Conservation (phyloP, 2,113 vertebrate genomes). For the Phylloscopus whistleri region DNA sequence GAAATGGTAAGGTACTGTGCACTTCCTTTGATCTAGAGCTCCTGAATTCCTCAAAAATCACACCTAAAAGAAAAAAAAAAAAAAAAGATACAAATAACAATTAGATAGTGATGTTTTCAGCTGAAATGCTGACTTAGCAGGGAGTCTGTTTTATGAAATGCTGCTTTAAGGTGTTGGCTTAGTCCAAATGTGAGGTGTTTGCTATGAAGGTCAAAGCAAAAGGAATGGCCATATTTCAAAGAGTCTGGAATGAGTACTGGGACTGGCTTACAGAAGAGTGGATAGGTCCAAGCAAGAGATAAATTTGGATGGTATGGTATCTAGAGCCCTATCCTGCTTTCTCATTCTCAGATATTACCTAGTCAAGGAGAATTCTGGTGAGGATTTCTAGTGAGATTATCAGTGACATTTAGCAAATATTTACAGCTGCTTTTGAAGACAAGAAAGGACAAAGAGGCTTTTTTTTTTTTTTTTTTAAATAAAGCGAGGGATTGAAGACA, state of each 20-base stretch:
- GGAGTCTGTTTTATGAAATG: neutral
- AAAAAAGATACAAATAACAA: neutral
- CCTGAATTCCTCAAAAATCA: neutral
- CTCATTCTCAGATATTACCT: neutral
- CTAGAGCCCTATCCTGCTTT: neutral
- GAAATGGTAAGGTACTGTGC: neutral
- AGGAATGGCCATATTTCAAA: neutral
- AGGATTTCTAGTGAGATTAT: neutral
- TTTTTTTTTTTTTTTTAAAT: neutral
- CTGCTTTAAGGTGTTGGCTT: neutral
- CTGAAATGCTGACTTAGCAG: neutral
- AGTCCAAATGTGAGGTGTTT: neutral
- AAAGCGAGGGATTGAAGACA: neutral
- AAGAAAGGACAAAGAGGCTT: neutral
- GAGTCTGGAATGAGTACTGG: neutral
- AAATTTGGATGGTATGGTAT: neutral
- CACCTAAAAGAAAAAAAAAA: neutral
- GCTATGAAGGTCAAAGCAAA: neutral
- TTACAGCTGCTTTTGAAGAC: neutral
- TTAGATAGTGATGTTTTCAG: neutral
- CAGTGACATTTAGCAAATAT: neutral
- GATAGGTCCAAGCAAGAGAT: neutral
- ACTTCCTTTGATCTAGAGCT: neutral
- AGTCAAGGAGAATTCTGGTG: neutral
- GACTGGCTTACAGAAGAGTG: neutral